These are phyloP conservation scores for Shargacucullia verbasci DNA, from an alignment of 2,888 invertebrate genomes.

Conservation along the genomic window DNA sequence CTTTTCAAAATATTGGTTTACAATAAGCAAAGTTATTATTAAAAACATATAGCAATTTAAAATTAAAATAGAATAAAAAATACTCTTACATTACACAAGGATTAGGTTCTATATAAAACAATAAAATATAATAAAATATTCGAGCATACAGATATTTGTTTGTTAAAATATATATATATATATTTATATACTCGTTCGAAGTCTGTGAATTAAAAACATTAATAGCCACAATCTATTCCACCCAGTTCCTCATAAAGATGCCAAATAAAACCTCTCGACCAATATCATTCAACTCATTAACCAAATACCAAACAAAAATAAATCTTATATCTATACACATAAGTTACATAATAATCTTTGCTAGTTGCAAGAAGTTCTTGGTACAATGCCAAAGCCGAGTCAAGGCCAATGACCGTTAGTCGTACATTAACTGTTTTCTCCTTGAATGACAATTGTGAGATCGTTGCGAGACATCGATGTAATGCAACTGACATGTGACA, in stretches of 20 bases:
- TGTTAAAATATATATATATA: too few species aligned
- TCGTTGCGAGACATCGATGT: slow-evolving; percentile 44
- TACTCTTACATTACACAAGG: too few species aligned
- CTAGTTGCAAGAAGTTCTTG: slow-evolving; percentile 53
- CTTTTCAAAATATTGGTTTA: too few species aligned
- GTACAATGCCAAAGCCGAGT: slow-evolving; percentile 68
- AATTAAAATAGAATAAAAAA: too few species aligned
- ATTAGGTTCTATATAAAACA: too few species aligned
- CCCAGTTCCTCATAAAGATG: slow-evolving; percentile 55
- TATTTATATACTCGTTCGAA: slow-evolving; percentile 30
- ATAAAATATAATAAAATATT: too few species aligned
- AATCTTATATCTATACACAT: slow-evolving; percentile 1
- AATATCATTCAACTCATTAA: slow-evolving; percentile 31
- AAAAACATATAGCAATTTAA: too few species aligned
- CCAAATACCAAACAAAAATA: slow-evolving; percentile 9
- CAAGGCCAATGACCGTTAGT: slow-evolving; percentile 73
- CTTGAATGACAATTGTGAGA: slow-evolving; percentile 62
- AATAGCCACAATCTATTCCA: slow-evolving; percentile 51
- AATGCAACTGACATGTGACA: slow-evolving; percentile 31
- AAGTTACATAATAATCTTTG: slow-evolving; percentile 22
- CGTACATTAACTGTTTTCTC: slow-evolving; percentile 63
- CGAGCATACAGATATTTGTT: too few species aligned
- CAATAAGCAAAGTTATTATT: too few species aligned
- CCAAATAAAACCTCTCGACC: slow-evolving; percentile 51
- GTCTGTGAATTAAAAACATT: slow-evolving; percentile 54